Conservation (phyloP, 2,888 invertebrate genomes). For the Agrochola litura region DNA sequence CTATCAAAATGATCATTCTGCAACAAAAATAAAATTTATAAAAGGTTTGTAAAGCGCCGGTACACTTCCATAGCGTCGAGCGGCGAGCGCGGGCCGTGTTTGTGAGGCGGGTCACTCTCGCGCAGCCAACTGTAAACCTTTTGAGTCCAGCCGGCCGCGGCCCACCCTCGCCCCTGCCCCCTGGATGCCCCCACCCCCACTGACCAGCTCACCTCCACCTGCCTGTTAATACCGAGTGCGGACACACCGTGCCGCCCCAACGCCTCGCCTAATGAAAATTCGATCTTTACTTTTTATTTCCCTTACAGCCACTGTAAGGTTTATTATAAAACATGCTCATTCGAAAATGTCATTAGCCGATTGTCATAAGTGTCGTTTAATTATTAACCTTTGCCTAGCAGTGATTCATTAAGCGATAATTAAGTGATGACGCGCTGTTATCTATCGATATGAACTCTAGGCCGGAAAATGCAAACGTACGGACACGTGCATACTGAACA, state of each 20-base stretch:
- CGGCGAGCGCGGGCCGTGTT: constrained; percentile 82
- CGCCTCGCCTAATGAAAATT: constrained; percentile 90
- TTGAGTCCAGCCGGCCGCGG: constrained; percentile 87
- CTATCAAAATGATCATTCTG: constrained; percentile 65
- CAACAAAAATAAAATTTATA: constrained; percentile 72
- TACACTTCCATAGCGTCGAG: constrained; percentile 82
- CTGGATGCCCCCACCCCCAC: constrained; percentile 35
- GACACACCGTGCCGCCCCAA: constrained; percentile 87
- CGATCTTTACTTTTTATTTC: constrained; percentile 85
- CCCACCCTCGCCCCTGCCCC: constrained; percentile 70
- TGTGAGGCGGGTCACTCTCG: constrained; percentile 90
- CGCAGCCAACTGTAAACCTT: constrained; percentile 90
- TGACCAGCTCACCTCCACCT: constrained; percentile 59
- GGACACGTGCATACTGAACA: neutral
- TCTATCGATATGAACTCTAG: constrained; percentile 23
- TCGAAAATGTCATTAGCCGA: constrained; percentile 73
- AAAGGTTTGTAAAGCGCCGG: constrained; percentile 74
- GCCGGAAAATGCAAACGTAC: neutral
- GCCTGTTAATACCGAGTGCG: constrained; percentile 83
- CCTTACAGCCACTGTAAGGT: constrained; percentile 75
- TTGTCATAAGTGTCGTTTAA: constrained; percentile 34
- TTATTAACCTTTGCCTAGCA: constrained; percentile 44
- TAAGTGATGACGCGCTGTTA: constrained; percentile 31
- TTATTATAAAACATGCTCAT: constrained; percentile 76
- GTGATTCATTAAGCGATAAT: constrained; percentile 50